phyloP scores from a whole-genome alignment of 2,113 vertebrate species.

The Scortum barcoo region DNA sequence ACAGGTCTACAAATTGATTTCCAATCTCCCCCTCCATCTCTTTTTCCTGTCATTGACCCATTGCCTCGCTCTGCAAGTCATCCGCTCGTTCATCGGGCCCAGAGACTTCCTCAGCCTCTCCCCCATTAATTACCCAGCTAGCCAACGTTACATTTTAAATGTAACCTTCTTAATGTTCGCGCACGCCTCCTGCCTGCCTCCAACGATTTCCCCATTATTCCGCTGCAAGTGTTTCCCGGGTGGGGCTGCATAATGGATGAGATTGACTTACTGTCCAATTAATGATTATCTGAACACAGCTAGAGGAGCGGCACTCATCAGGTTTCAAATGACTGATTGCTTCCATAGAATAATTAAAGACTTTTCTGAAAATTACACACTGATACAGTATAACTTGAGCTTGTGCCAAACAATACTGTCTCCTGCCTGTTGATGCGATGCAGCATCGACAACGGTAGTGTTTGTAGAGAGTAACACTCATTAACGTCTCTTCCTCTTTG shows the following conservation, averaged over 20 bases:
- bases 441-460: slow-evolving; percentile 34
- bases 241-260: slow-evolving; percentile 80
- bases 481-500: slow-evolving; percentile 67
- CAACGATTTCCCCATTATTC: slow-evolving; percentile 76
- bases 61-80: slow-evolving; percentile 52
- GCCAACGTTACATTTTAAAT: slow-evolving; percentile 66
- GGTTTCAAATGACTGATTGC: slow-evolving; percentile 70
- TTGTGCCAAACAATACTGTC: slow-evolving; percentile 38
- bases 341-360: slow-evolving; percentile 60
- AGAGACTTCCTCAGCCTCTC: slow-evolving; percentile 52
- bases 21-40: slow-evolving; percentile 54
- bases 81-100: slow-evolving; percentile 41
- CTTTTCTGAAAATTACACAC: slow-evolving; percentile 52
- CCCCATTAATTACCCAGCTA: slow-evolving; percentile 66
- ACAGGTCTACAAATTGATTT: slow-evolving; percentile 71
- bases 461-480: slow-evolving; percentile 56
- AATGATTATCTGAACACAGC: slow-evolving; percentile 75
- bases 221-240: slow-evolving; percentile 65
- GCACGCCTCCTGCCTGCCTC: slow-evolving; percentile 65
- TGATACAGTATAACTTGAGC: slow-evolving; percentile 40
- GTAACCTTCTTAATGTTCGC: slow-evolving; percentile 61
- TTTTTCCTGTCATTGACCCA: slow-evolving; percentile 66
- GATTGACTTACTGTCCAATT: slow-evolving; percentile 81
- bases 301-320: slow-evolving; percentile 51
- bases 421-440: slow-evolving; percentile 31